A percentile compares a stretch with the other conserved stretches of the same genome.
These are phyloP conservation scores for Parotia lawesii DNA, from an alignment of 2,113 vertebrate genomes.

Conservation along the genomic window DNA sequence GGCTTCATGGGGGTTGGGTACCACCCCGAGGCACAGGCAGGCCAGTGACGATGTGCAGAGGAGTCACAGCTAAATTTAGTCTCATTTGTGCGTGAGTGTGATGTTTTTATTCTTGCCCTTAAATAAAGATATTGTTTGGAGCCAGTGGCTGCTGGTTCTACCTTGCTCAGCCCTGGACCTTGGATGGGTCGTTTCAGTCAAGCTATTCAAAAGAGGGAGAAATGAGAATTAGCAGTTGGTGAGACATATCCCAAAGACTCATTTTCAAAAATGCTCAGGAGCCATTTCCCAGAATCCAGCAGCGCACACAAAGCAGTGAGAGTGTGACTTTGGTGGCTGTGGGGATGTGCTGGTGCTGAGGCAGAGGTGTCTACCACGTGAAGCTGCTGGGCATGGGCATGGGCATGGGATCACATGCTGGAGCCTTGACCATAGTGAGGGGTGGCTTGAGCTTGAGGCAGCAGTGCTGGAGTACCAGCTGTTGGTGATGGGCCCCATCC, in stretches of 20 bases:
- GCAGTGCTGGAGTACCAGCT: neutral
- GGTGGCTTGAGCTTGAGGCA: neutral
- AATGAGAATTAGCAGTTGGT: neutral
- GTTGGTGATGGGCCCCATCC: neutral
- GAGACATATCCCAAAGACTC: neutral
- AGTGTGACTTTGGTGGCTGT: neutral
- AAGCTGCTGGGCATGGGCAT: neutral
- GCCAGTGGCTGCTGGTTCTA: neutral
- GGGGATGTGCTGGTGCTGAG: neutral
- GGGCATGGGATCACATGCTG: neutral
- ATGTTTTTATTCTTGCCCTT: neutral
- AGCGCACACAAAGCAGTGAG: neutral
- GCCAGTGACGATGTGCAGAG: neutral
- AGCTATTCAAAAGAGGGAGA: neutral
- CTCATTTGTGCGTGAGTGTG: neutral
- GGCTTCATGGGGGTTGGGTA: neutral
- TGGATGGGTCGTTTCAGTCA: neutral
- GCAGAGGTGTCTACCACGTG: neutral
- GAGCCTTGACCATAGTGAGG: neutral
- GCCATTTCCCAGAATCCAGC: neutral
- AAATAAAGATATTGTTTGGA: neutral
- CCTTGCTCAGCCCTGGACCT: neutral
- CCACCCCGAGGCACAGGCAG: neutral
- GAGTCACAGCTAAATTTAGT: constrained; percentile 34
- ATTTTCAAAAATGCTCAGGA: neutral